phyloP scores from a whole-genome alignment of 2,888 invertebrate species.

The Patella pellucida region DNA sequence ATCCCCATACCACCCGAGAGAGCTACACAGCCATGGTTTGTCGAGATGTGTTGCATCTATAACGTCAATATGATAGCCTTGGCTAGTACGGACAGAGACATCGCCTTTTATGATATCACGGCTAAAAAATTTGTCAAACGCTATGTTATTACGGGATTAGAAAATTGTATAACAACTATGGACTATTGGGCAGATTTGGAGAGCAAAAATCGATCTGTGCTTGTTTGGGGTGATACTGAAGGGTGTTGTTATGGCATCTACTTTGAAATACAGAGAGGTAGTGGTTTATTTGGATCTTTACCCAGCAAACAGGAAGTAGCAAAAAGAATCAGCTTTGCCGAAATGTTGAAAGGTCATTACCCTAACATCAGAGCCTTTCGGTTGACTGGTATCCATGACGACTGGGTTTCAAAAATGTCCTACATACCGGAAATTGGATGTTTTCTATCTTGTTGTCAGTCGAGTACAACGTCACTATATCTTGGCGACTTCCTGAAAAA shows the following conservation, averaged over 20 bases:
- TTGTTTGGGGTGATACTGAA: constrained; percentile 82
- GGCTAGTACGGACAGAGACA: constrained; percentile 82
- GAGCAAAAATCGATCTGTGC: constrained; percentile 76
- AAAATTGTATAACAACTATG: constrained; percentile 75
- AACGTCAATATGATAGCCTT: constrained; percentile 85
- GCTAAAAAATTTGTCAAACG: constrained; percentile 74
- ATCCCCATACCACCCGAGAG: constrained; percentile 72
- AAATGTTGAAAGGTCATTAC: constrained; percentile 54
- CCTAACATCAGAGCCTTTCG: constrained; percentile 75
- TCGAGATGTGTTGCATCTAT: constrained; percentile 81
- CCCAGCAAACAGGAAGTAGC: constrained; percentile 41
- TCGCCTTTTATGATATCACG: constrained; percentile 80
- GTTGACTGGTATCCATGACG: constrained; percentile 75
- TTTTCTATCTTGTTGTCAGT: constrained; percentile 80
- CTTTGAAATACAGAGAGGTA: constrained; percentile 46
- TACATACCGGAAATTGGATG: constrained; percentile 79
- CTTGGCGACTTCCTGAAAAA: constrained; percentile 77
- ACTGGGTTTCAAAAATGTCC: constrained; percentile 81
- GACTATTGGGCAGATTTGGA: constrained; percentile 75
- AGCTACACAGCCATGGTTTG: constrained; percentile 77
- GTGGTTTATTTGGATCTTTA: constrained; percentile 50
- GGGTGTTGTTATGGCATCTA: constrained; percentile 74
- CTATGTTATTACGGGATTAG: constrained; percentile 77
- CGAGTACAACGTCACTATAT: constrained; percentile 74
- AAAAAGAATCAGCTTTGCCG: constrained; percentile 45